Evolutionary conservation across 2,888 invertebrate genomes (phyloP).

Genomic region (Brenthis daphne): DNA sequence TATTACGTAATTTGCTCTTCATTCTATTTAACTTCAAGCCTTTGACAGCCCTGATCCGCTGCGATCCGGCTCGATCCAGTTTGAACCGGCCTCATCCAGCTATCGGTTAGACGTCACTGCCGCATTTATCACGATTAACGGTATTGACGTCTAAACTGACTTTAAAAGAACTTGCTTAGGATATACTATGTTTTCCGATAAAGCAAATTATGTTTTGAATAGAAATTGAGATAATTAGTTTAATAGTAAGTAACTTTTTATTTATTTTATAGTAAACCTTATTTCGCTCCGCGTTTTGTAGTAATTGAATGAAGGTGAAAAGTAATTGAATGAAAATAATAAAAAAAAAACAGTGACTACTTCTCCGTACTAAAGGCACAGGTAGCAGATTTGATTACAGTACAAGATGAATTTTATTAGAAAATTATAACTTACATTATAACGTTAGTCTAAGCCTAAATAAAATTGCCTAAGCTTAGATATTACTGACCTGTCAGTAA

Average conservation of each 20-base stretch:
- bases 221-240: background rate
- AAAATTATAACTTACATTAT: too few relatives aligned
- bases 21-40: conserved; percentile 33
- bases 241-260: background rate
- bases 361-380: too few relatives aligned
- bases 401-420: too few relatives aligned
- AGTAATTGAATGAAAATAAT: too few relatives aligned
- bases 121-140: conserved; percentile 43
- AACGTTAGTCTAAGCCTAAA: too few relatives aligned
- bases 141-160: conserved; percentile 29
- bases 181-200: conserved; percentile 5
- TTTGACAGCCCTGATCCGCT: conserved; percentile 44
- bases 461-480: too few relatives aligned
- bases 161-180: conserved; percentile 24
- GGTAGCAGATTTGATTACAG: too few relatives aligned
- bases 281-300: too few relatives aligned
- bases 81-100: conserved; percentile 44
- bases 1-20: conserved; percentile 20
- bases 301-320: too few relatives aligned
- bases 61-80: conserved; percentile 40
- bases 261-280: background rate
- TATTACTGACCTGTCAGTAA: too few relatives aligned
- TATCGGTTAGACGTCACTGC: conserved; percentile 39
- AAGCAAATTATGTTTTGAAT: conserved; percentile 1
- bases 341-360: too few relatives aligned